A percentile compares a stretch with the other conserved stretches of the same genome.
These are phyloP conservation scores for Phalacrocorax carbo DNA, from an alignment of 2,113 vertebrate species.

Conservation along the genomic window DNA sequence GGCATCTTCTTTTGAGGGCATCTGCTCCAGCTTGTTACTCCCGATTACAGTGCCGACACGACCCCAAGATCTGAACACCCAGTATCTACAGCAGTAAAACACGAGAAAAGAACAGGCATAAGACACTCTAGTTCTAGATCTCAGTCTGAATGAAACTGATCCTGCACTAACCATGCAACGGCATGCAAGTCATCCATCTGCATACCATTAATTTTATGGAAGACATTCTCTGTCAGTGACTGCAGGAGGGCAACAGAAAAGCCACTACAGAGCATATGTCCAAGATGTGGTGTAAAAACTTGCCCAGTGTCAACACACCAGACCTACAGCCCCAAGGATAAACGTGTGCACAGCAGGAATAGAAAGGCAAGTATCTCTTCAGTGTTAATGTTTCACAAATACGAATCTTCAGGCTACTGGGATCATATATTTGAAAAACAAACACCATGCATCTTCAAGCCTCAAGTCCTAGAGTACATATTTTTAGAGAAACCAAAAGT, in stretches of 20 bases:
- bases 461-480: neutral
- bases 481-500: neutral
- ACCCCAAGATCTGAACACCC: slow-evolving; percentile 98
- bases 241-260: neutral
- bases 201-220: neutral
- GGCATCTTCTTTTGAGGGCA: slow-evolving; percentile 90
- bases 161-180: neutral
- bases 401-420: neutral
- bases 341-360: neutral
- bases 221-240: neutral
- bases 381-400: neutral
- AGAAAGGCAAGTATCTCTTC: neutral
- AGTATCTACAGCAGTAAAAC: slow-evolving; percentile 78
- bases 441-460: neutral
- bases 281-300: neutral
- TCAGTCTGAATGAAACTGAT: neutral
- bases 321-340: neutral
- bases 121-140: neutral
- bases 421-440: neutral
- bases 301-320: neutral
- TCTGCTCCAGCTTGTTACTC: slow-evolving; percentile 95
- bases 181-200: neutral
- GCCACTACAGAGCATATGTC: neutral
- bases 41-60: slow-evolving; percentile 95
- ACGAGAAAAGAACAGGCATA: neutral